phyloP scores from a whole-genome alignment of 2,113 vertebrate species.

The Galbula dea region DNA sequence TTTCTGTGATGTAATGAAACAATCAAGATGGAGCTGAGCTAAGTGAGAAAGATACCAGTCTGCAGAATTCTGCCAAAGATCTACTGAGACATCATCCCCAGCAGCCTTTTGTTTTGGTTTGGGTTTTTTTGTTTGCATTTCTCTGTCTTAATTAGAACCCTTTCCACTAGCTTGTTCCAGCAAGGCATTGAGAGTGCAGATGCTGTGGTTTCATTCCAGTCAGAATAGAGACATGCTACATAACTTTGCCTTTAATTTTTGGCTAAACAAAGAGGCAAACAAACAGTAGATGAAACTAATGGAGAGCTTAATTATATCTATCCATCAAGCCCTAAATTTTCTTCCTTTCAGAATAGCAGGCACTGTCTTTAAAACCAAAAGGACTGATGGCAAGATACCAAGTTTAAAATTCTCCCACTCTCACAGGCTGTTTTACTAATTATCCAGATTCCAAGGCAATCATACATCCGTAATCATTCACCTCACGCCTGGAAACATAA shows the following conservation, averaged over 20 bases:
- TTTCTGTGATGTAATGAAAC: slow-evolving; percentile 1
- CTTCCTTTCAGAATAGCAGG: slow-evolving; percentile 35
- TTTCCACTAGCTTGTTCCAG: neutral
- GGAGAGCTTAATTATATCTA: slow-evolving; percentile 55
- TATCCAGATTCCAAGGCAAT: slow-evolving; percentile 84
- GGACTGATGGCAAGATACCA: slow-evolving; percentile 66
- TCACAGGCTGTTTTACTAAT: slow-evolving; percentile 81
- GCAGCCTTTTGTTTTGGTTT: neutral
- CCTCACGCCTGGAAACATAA: slow-evolving; percentile 84
- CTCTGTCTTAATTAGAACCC: slow-evolving; percentile 1
- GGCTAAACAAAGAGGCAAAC: slow-evolving; percentile 57
- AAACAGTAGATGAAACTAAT: slow-evolving; percentile 56
- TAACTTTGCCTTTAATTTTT: slow-evolving; percentile 59
- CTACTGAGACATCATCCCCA: neutral
- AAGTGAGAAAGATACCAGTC: neutral
- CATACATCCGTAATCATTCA: slow-evolving; percentile 86
- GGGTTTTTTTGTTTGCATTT: neutral
- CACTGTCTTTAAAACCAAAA: slow-evolving; percentile 66
- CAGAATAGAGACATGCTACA: neutral
- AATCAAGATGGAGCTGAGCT: slow-evolving; percentile 4
- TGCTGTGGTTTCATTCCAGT: neutral
- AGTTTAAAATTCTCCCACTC: slow-evolving; percentile 78
- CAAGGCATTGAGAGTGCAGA: neutral
- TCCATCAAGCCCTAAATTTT: slow-evolving; percentile 58
- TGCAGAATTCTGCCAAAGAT: neutral